A percentile compares a stretch with the other conserved stretches of the same genome.
These are phyloP conservation scores for Eupithecia vulgata DNA, from an alignment of 2,888 invertebrate genomes.

Conservation along the genomic window DNA sequence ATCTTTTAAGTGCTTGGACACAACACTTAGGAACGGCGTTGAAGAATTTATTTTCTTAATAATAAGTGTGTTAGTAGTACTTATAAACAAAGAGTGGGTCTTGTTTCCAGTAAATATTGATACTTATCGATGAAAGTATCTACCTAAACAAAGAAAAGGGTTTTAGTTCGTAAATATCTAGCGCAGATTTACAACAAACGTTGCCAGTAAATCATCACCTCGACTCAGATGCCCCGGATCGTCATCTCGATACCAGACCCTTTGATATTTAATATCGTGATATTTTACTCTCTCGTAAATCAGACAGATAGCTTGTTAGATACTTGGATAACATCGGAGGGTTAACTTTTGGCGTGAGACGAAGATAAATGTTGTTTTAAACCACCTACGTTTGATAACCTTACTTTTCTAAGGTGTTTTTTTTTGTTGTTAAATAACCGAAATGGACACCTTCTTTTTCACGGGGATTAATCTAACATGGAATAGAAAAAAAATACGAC, in stretches of 20 bases:
- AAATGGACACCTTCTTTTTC: neutral
- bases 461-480: too few species aligned
- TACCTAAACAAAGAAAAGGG: neutral
- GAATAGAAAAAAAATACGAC: too few species aligned
- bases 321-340: slow-evolving; percentile 54
- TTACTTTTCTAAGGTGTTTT: neutral
- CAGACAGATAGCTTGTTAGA: slow-evolving; percentile 43
- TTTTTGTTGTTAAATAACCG: neutral
- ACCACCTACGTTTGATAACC: neutral
- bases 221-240: slow-evolving; percentile 38
- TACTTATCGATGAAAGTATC: slow-evolving; percentile 4
- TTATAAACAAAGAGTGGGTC: neutral
- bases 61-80: slow-evolving; percentile 1
- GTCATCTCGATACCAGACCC: slow-evolving; percentile 44
- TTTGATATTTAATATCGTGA: slow-evolving; percentile 61
- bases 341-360: slow-evolving; percentile 29
- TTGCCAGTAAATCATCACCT: slow-evolving; percentile 51
- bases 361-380: slow-evolving; percentile 29
- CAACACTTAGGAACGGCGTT: slow-evolving; percentile 3
- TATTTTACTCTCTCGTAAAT: slow-evolving; percentile 63
- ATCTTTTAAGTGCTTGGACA: slow-evolving; percentile 9
- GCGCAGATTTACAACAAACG: slow-evolving; percentile 49
- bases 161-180: slow-evolving; percentile 27
- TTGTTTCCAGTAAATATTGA: slow-evolving; percentile 1
- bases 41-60: neutral